A percentile compares a stretch with the other conserved stretches of the same genome.
These are phyloP conservation scores for Pegoplata infirma DNA, from an alignment of 2,888 invertebrate genomes.

Conservation along the genomic window DNA sequence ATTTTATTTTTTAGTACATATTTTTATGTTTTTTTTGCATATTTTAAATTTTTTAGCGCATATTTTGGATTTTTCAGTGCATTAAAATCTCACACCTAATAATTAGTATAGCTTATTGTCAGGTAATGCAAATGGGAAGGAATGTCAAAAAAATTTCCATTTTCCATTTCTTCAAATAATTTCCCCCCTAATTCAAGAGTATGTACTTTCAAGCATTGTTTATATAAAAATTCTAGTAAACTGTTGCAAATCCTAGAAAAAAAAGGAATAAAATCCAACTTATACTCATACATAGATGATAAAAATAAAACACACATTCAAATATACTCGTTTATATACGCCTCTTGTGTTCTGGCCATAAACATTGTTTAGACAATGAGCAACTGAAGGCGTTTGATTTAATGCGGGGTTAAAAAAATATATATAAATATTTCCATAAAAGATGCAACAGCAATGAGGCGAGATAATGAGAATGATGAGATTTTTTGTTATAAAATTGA, in stretches of 20 bases:
- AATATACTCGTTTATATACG: slow-evolving; percentile 33
- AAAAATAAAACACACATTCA: not conserved
- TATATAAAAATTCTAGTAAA: too few species aligned
- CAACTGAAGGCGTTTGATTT: slow-evolving; percentile 33
- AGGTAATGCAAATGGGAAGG: too few species aligned
- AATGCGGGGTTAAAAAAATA: slow-evolving; percentile 30
- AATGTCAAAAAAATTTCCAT: too few species aligned
- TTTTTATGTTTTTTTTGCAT: too few species aligned
- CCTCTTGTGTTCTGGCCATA: slow-evolving; percentile 33
- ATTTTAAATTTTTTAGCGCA: too few species aligned
- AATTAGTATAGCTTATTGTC: too few species aligned
- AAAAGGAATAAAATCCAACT: slow-evolving; percentile 21
- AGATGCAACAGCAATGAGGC: slow-evolving; percentile 55
- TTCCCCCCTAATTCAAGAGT: too few species aligned
- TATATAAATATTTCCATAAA: slow-evolving; percentile 26
- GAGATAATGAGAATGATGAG: slow-evolving; percentile 58
- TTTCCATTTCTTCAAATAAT: too few species aligned
- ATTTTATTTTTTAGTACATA: too few species aligned
- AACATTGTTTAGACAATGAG: slow-evolving; percentile 23
- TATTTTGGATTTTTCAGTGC: too few species aligned
- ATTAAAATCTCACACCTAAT: too few species aligned
- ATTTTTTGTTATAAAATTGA: slow-evolving; percentile 59
- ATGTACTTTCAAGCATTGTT: too few species aligned
- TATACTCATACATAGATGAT: not conserved
- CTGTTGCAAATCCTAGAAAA: slow-evolving; percentile 52